Conservation (phyloP, 2,113 vertebrate species). For the Tonatia bakeri region DNA sequence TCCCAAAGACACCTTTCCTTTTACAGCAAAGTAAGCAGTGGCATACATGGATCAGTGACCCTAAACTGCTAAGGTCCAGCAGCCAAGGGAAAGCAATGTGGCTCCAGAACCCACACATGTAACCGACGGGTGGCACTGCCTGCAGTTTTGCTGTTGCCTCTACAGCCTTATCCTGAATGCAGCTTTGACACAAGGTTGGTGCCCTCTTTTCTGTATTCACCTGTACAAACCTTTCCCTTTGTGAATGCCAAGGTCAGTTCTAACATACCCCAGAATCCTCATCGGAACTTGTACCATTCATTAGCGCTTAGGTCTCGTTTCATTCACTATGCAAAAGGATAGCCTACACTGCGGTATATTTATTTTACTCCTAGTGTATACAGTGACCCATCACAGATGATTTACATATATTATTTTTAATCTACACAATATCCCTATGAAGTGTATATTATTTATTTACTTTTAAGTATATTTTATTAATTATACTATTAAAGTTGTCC, state of each 20-base stretch:
- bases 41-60: not conserved
- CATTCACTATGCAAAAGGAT: not conserved
- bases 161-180: fast-evolving
- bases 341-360: not conserved
- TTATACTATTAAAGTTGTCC: no score
- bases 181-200: fast-evolving
- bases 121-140: fast-evolving
- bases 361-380: not conserved
- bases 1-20: not conserved
- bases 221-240: not conserved
- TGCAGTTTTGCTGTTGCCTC: fast-evolving
- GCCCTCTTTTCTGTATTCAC: not conserved
- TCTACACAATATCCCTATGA: not conserved
- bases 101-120: not conserved
- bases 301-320: not conserved
- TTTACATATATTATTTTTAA: not conserved
- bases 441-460: not conserved
- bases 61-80: not conserved
- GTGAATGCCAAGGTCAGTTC: fast-evolving
- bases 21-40: not conserved
- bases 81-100: not conserved
- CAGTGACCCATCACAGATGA: not conserved
- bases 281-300: fast-evolving
- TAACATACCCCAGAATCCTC: not conserved
- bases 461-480: no score